Evolutionary conservation across 2,888 invertebrate genomes (phyloP).

Genomic region (Saturnia pavonia): DNA sequence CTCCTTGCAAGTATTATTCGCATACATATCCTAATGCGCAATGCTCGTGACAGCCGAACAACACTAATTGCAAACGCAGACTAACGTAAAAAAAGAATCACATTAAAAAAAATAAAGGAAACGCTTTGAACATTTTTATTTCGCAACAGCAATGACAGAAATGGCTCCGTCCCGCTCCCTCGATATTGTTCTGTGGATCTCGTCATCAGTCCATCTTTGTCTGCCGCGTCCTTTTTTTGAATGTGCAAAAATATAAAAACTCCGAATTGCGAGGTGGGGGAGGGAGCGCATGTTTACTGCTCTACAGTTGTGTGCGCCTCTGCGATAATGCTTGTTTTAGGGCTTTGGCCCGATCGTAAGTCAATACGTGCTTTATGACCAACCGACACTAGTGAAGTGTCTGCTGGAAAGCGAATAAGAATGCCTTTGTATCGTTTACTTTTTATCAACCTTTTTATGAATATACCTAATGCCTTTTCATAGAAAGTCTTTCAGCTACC

Average conservation of each 20-base stretch:
- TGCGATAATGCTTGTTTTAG: conserved; percentile 75
- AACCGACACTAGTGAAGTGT: conserved; percentile 6
- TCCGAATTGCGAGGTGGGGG: conserved; percentile 68
- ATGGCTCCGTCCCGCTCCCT: conserved; percentile 70
- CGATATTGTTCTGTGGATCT: conserved; percentile 70
- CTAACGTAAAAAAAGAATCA: conserved; percentile 79
- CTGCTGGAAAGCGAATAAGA: conserved; percentile 5
- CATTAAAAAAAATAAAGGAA: conserved; percentile 72
- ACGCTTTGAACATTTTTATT: conserved; percentile 80
- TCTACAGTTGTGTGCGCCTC: conserved; percentile 69
- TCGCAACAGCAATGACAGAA: conserved; percentile 73
- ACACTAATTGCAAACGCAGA: conserved; percentile 81
- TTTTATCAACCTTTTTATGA: background rate
- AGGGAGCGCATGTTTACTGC: conserved; percentile 53
- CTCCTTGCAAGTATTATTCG: conserved; percentile 49
- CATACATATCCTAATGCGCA: conserved; percentile 58
- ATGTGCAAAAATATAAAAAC: conserved; percentile 82
- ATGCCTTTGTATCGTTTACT: conserved; percentile 6
- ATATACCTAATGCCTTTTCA: background rate
- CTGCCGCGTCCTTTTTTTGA: conserved; percentile 77
- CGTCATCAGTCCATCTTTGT: conserved; percentile 81
- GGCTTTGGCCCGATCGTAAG: conserved; percentile 79
- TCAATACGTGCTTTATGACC: conserved; percentile 57
- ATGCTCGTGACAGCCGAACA: conserved; percentile 70
- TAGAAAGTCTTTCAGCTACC: conserved; percentile 18